Conservation (phyloP, 2,113 vertebrate species). For the Sylvicapra grimmia region DNA sequence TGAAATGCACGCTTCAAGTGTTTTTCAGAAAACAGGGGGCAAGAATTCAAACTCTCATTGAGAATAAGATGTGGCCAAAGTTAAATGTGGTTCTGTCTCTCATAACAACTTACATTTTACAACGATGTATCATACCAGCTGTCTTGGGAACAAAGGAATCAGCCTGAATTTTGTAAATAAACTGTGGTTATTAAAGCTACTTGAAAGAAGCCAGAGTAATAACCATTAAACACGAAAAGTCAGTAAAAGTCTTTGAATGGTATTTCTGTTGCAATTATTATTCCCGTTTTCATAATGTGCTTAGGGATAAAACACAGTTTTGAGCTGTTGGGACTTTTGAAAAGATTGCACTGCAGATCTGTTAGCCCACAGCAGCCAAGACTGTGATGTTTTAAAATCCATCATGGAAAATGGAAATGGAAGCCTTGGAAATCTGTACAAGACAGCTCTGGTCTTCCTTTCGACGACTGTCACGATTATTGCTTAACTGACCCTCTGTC, state of each 20-base stretch:
- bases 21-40: conserved; percentile 46
- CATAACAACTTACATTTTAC: conserved; percentile 61
- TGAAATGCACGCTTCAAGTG: not conserved
- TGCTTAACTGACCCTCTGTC: conserved; percentile 71
- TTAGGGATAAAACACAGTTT: conserved; percentile 70
- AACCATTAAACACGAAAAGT: conserved; percentile 76
- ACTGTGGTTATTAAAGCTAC: conserved; percentile 75
- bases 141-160: conserved; percentile 75
- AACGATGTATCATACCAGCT: conserved; percentile 71
- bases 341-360: conserved; percentile 64
- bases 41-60: conserved; percentile 21
- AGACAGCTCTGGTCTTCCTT: conserved; percentile 57
- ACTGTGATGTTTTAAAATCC: conserved; percentile 56
- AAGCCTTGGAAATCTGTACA: conserved; percentile 68
- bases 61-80: conserved; percentile 69
- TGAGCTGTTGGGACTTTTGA: conserved; percentile 66
- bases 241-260: conserved; percentile 75
- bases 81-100: conserved; percentile 53
- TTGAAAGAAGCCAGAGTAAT: conserved; percentile 75
- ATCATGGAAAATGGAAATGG: conserved; percentile 72
- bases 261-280: conserved; percentile 74
- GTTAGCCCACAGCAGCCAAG: conserved; percentile 34
- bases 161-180: conserved; percentile 77
- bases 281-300: conserved; percentile 73
- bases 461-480: conserved; percentile 65